Percentiles rank a stretch among this genome's conserved stretches.
These are phyloP conservation scores for Atopsyche davidsoni DNA, from an alignment of 1,140 invertebrate genomes.

Conservation along the genomic window DNA sequence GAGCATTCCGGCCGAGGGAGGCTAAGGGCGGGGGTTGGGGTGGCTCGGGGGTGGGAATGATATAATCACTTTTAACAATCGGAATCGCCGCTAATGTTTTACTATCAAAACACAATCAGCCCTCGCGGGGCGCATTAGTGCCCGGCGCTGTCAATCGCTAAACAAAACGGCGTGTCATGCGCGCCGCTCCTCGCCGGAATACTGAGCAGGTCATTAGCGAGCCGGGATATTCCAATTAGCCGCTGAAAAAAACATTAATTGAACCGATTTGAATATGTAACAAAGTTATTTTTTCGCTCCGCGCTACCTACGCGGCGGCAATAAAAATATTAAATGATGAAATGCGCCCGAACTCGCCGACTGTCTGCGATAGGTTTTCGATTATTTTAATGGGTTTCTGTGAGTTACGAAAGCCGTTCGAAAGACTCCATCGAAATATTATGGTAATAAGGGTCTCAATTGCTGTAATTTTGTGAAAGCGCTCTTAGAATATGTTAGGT, in stretches of 20 bases:
- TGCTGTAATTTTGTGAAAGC: too few species aligned
- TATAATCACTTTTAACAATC: conserved; percentile 18
- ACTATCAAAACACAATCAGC: conserved; percentile 18
- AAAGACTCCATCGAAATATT: too few species aligned
- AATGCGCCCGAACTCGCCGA: neutral
- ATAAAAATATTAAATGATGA: neutral
- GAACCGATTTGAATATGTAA: conserved; percentile 23
- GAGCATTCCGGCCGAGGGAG: too few species aligned
- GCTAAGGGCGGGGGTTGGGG: too few species aligned
- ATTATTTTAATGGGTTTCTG: neutral
- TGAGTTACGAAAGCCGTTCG: neutral
- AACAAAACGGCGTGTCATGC: conserved; percentile 5
- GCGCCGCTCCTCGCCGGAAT: conserved; percentile 8
- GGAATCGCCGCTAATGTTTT: conserved; percentile 13
- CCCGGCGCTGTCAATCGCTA: conserved; percentile 5
- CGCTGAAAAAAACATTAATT: conserved; percentile 20
- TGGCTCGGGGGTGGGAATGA: too few species aligned
- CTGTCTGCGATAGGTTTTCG: neutral
- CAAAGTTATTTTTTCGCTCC: neutral
- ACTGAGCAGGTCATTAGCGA: conserved; percentile 18
- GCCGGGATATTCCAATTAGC: conserved; percentile 17
- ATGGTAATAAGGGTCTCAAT: too few species aligned
- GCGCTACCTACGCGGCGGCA: conserved; percentile 4
- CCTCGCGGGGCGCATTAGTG: neutral
- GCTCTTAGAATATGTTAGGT: too few species aligned